Percentiles rank a stretch among this genome's conserved stretches.
Evolutionary conservation across 2,797 vertebrate species (phyloP).

Genomic region (Macrochelys suwanniensis): DNA sequence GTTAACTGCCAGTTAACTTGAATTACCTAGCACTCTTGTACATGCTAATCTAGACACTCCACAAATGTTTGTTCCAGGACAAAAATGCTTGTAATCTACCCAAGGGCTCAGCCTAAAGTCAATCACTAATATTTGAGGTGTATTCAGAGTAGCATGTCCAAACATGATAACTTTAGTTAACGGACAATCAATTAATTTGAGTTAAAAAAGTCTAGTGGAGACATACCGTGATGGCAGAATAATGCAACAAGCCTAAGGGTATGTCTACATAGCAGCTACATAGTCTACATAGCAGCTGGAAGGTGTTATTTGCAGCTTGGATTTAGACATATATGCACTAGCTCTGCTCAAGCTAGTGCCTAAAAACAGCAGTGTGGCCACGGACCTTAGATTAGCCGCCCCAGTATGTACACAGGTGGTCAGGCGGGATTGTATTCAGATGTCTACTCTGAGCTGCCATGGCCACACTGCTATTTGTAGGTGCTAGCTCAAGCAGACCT

Average conservation of each 20-base stretch:
- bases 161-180: not conserved
- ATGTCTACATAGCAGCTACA: not conserved
- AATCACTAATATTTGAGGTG: not conserved
- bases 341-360: not conserved
- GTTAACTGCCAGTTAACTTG: slow-evolving; percentile 16
- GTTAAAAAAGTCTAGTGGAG: not conserved
- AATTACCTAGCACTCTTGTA: not conserved
- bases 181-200: not conserved
- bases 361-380: not conserved
- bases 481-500: not conserved
- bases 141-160: not conserved
- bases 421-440: not conserved
- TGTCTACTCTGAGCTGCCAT: not conserved
- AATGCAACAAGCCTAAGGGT: not conserved
- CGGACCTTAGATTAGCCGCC: too few species aligned
- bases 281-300: not conserved
- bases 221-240: not conserved
- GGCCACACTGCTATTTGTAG: not conserved
- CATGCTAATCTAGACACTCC: not conserved
- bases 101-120: not conserved
- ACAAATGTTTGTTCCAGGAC: not conserved
- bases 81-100: not conserved
- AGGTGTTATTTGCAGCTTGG: not conserved
- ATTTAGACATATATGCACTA: not conserved
- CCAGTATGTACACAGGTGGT: not conserved